These are phyloP conservation scores for Machimus rusticus DNA, from an alignment of 2,888 invertebrate genomes.

Conservation along the genomic window DNA sequence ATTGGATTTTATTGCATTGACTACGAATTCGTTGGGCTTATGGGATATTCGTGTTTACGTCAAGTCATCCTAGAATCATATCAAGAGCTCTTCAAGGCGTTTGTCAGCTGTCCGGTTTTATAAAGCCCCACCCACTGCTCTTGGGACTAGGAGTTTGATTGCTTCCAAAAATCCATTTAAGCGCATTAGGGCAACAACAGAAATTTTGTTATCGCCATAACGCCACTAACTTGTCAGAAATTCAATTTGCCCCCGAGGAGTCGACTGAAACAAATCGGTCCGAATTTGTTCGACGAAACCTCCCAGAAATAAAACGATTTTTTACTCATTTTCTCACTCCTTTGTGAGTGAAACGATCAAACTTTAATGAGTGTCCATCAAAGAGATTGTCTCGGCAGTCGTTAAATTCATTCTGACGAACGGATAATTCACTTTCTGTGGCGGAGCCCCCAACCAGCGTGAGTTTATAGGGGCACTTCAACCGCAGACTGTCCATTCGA, in stretches of 20 bases:
- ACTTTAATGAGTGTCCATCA: neutral
- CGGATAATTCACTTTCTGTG: neutral
- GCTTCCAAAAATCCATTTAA: neutral
- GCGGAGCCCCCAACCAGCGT: neutral
- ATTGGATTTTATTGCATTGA: neutral
- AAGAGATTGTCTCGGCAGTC: neutral
- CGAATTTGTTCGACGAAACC: neutral
- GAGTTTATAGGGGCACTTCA: neutral
- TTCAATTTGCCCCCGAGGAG: neutral
- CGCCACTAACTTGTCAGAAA: neutral
- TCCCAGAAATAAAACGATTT: neutral
- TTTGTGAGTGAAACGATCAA: neutral
- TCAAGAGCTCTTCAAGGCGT: neutral
- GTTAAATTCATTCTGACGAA: neutral
- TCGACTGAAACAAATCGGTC: neutral
- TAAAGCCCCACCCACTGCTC: neutral
- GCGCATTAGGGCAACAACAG: neutral
- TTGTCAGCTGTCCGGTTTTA: neutral
- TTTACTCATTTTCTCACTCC: neutral
- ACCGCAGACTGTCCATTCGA: neutral
- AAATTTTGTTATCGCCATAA: neutral
- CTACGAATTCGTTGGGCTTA: neutral
- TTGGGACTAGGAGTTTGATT: neutral
- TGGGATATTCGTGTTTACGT: neutral
- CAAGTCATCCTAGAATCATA: neutral